Percentiles rank a stretch among this genome's conserved stretches.
phyloP scores from a whole-genome alignment of 92 coral and sea anemone genomes.

The Parazoanthus swiftii region DNA sequence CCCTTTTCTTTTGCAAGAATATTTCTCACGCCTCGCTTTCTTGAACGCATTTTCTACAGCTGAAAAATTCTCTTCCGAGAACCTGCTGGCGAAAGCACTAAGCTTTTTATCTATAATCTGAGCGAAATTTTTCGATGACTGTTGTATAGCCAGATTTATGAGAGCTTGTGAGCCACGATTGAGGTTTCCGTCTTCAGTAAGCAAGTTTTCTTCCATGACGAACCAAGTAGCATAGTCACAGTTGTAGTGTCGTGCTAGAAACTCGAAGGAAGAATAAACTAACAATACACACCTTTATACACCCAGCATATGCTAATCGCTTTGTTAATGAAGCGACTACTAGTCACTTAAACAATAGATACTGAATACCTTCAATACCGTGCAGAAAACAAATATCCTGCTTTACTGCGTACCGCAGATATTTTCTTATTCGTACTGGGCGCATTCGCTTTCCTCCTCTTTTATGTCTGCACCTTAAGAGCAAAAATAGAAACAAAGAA shows the following conservation, averaged over 20 bases:
- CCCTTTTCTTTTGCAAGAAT: not conserved
- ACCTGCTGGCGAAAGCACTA: not conserved
- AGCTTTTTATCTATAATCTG: no score
- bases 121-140: conserved; percentile 2
- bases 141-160: not conserved
- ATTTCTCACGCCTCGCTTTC: conserved; percentile 2
- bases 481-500: not conserved
- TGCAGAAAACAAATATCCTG: not conserved
- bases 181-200: conserved; percentile 5
- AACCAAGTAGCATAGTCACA: conserved; percentile 4
- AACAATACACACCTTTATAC: not conserved
- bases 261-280: no score
- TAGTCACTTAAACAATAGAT: conserved; percentile 6
- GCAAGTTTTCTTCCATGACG: not conserved
- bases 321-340: not conserved
- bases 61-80: not conserved
- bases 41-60: not conserved
- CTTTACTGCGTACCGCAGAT: not conserved
- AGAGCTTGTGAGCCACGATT: not conserved
- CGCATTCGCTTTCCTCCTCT: not conserved
- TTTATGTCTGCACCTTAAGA: not conserved
- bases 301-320: not conserved
- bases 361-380: conserved; percentile 1
- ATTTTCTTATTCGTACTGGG: not conserved
- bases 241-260: not conserved